Conservation (phyloP, 1,140 invertebrate genomes). For the Drosophila tropicalis region DNA sequence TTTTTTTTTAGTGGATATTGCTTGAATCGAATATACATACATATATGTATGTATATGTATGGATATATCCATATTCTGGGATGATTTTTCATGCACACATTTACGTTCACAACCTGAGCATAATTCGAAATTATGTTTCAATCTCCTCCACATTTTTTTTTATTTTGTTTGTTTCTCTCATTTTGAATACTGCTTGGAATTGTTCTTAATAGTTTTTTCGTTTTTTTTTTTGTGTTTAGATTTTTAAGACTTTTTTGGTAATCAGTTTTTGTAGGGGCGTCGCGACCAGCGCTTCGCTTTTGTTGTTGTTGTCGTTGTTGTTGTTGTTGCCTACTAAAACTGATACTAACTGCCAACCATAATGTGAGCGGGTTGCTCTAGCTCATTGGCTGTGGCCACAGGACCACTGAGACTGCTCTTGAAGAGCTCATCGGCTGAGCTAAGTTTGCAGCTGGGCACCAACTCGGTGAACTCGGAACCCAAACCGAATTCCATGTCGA, state of each 20-base stretch:
- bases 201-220: conserved; percentile 33
- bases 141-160: conserved; percentile 6
- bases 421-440: conserved; percentile 87
- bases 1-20: conserved; percentile 12
- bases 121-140: conserved; percentile 64
- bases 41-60: no score
- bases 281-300: conserved; percentile 63
- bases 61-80: conserved; percentile 15
- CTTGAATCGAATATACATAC: conserved; percentile 7
- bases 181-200: conserved; percentile 76
- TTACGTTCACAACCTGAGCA: conserved; percentile 74
- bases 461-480: conserved; percentile 85
- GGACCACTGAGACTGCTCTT: conserved; percentile 79
- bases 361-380: conserved; percentile 81
- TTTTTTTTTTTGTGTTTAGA: neutral
- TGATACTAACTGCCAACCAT: conserved; percentile 83
- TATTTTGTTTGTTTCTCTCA: conserved; percentile 15
- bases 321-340: conserved; percentile 54
- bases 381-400: conserved; percentile 68
- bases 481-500: conserved; percentile 85
- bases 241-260: neutral
- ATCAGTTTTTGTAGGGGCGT: neutral
- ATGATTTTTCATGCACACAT: conserved; percentile 40
- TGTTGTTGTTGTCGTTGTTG: no score
- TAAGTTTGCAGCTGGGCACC: conserved; percentile 86